Conservation (phyloP, 2,797 vertebrate species). For the Muscicapa striata region DNA sequence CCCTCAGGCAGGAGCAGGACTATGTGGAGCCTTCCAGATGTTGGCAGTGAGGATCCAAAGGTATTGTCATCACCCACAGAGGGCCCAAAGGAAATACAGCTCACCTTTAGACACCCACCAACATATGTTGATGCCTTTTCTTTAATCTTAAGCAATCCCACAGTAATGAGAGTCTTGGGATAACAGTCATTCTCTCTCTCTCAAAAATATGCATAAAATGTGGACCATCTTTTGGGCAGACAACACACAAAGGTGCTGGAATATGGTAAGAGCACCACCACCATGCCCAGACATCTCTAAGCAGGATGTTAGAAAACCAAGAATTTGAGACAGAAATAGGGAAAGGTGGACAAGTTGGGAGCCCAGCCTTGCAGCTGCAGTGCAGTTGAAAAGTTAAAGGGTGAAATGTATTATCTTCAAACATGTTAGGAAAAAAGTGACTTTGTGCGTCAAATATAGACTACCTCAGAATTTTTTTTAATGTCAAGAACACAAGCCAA, state of each 20-base stretch:
- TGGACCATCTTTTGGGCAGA: not conserved
- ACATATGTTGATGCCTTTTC: accelerated
- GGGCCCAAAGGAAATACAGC: not conserved
- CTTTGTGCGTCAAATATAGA: not conserved
- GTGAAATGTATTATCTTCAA: not conserved
- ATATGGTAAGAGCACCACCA: accelerated
- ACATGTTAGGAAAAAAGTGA: not conserved
- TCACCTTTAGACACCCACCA: not conserved
- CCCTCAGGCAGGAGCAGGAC: not conserved
- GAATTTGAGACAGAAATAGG: not conserved
- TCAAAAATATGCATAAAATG: not conserved
- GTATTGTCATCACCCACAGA: accelerated
- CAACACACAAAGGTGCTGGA: not conserved
- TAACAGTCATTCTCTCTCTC: not conserved
- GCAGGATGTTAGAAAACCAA: not conserved
- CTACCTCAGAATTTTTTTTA: not conserved
- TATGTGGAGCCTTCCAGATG: not conserved
- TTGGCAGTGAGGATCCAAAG: not conserved
- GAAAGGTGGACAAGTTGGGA: not conserved
- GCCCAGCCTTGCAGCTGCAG: not conserved
- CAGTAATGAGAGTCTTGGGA: not conserved
- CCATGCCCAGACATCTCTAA: accelerated
- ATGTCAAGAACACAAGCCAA: not conserved
- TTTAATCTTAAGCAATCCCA: not conserved
- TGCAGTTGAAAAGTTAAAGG: not conserved